phyloP scores from a whole-genome alignment of 2,113 vertebrate genomes.

The Amazona guildingii region DNA sequence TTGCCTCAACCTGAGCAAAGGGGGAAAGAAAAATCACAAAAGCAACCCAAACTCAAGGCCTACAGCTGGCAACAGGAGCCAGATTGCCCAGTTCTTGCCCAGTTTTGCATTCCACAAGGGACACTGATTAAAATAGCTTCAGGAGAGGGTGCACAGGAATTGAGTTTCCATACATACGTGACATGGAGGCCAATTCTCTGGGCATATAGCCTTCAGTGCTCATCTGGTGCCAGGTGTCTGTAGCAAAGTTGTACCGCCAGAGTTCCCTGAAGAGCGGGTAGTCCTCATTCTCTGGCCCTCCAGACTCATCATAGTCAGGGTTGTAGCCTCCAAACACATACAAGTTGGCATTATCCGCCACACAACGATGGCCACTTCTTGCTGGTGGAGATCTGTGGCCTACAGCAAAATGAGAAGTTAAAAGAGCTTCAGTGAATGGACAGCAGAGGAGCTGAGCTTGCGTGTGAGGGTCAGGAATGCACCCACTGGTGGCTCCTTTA shows the following conservation, averaged over 20 bases:
- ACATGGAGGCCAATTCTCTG: conserved; percentile 96
- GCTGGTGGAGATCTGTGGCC: conserved; percentile 88
- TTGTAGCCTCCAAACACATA: conserved; percentile 99
- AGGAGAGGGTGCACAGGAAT: rapidly evolving
- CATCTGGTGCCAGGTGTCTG: conserved; percentile 95
- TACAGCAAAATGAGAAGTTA: conserved; percentile 45
- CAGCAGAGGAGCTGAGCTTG: background rate
- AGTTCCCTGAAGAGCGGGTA: conserved; percentile 97
- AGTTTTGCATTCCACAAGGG: background rate
- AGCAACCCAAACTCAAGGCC: background rate
- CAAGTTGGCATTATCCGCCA: conserved; percentile 91
- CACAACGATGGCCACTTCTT: conserved; percentile 94
- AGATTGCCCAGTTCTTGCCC: background rate
- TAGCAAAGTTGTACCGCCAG: conserved; percentile 96
- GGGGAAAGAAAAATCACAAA: background rate
- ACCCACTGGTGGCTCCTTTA: rapidly evolving
- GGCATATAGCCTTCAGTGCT: conserved; percentile 96
- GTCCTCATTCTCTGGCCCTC: conserved; percentile 92
- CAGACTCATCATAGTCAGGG: conserved; percentile 94
- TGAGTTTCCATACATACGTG: conserved; percentile 80
- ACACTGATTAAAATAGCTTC: background rate
- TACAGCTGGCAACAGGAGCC: background rate
- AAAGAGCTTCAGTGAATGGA: background rate
- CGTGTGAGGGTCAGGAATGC: background rate
- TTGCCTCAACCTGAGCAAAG: rapidly evolving